phyloP scores from a whole-genome alignment of 2,888 invertebrate species.

The Xestobium rufovillosum region DNA sequence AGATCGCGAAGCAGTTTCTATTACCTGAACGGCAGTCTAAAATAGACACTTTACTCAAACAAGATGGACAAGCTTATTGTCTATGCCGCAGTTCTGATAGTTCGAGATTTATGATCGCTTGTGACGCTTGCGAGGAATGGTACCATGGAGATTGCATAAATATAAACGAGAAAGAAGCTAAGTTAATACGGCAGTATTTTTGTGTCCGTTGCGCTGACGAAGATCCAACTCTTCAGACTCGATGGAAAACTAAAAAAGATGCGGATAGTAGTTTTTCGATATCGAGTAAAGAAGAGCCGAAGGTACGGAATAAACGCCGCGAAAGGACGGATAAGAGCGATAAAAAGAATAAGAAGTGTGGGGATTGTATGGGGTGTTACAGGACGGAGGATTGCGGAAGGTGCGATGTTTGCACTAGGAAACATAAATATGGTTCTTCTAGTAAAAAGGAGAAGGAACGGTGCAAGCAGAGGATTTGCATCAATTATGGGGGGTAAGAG shows the following conservation, averaged over 20 bases:
- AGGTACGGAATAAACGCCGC: constrained; percentile 32
- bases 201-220: constrained; percentile 80
- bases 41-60: constrained; percentile 78
- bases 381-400: constrained; percentile 62
- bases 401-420: constrained; percentile 55
- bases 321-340: constrained; percentile 39
- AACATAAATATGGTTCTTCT: constrained; percentile 31
- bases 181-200: constrained; percentile 87
- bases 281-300: constrained; percentile 20
- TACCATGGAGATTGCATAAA: constrained; percentile 97
- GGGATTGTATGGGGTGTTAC: constrained; percentile 68
- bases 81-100: constrained; percentile 91
- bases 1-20: constrained; percentile 83
- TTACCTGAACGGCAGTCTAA: constrained; percentile 85
- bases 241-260: constrained; percentile 40
- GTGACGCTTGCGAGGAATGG: constrained; percentile 98
- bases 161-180: constrained; percentile 88
- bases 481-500: constrained; percentile 40
- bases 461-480: constrained; percentile 47
- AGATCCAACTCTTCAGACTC: constrained; percentile 67
- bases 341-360: constrained; percentile 55
- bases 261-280: constrained; percentile 25
- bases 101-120: constrained; percentile 95
- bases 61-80: constrained; percentile 90
- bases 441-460: constrained; percentile 41